phyloP scores from a whole-genome alignment of 2,888 invertebrate species.

The Melanotus villosus region DNA sequence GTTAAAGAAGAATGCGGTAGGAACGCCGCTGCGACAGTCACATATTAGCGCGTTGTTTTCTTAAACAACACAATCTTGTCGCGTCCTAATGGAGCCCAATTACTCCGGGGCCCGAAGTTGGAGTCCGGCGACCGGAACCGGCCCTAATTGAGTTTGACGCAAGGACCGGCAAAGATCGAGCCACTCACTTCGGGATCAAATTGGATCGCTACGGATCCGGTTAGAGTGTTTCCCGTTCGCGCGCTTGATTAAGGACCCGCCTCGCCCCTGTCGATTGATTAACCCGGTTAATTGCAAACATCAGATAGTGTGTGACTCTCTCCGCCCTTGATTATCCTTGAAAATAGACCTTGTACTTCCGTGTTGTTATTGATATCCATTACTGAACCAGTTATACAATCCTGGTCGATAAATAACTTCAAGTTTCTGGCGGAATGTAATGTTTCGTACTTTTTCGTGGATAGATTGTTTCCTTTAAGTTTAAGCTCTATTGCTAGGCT shows the following conservation, averaged over 20 bases:
- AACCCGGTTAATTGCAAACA: slow-evolving; percentile 43
- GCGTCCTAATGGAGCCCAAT: slow-evolving; percentile 62
- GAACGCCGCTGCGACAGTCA: neutral
- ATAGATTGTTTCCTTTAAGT: no score
- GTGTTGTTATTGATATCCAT: no score
- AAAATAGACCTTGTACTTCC: neutral
- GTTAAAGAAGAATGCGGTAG: neutral
- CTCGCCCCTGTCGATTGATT: slow-evolving; percentile 44
- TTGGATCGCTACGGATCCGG: slow-evolving; percentile 47
- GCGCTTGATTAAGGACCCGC: slow-evolving; percentile 44
- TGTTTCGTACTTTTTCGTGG: no score
- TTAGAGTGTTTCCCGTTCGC: slow-evolving; percentile 49
- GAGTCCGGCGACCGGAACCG: slow-evolving; percentile 60
- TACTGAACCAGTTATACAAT: no score
- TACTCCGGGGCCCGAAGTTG: slow-evolving; percentile 56
- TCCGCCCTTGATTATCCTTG: neutral
- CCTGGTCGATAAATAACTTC: no score
- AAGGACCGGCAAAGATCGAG: slow-evolving; percentile 56
- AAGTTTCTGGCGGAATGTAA: no score
- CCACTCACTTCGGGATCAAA: slow-evolving; percentile 46
- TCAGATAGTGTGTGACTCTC: slow-evolving; percentile 19
- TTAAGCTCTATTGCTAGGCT: no score
- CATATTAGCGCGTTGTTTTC: slow-evolving; percentile 58
- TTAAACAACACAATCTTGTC: slow-evolving; percentile 63
- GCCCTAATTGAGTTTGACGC: slow-evolving; percentile 63